Evolutionary conservation across 2,888 invertebrate species (phyloP), one percentile per base, ranked within the genome.

Genomic region (Hydroisotoma schaefferi): DNA sequence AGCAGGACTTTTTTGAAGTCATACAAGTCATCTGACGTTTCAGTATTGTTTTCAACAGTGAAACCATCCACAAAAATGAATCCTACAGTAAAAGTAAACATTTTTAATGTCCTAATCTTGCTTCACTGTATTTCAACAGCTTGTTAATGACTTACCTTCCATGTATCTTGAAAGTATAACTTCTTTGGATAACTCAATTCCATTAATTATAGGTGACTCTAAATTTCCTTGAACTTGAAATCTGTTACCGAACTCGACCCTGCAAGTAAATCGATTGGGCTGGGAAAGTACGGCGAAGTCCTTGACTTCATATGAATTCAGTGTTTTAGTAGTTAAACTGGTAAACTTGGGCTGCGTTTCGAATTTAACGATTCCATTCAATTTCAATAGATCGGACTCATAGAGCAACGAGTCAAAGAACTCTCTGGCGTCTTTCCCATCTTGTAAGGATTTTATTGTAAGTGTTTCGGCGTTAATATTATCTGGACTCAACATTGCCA

Each of bases 261-360:
- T 28, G 43, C 65, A 65, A 12, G 57, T 43, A 53, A 71, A 69
- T 6, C 46, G 26, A 38, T 71, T 71, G n/a, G 59, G 48, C 3
- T 53, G 55, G 23, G 48, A 61, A 5, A 61, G 44, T 0, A 52
- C 26, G 2, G 71, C 69, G 10, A 71, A 51, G 23, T 61, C 22
- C 6, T 25, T 22, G 2, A 61, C 59, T 1, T 15, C n/a, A 18
- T 62, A 27, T 0, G 33, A 33, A 22, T 64, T 62, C 2, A 65
- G 10, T 2, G 15, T 52, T 1, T 23, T 33, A 0, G 62, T 49
- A 20, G 37, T 27, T n/a, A 66, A 28, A 1, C 56, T 38, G 2
- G 28, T 23, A 8, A 59, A 25, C 1, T 27, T 27, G 3, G 61
- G 8, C 1, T 20, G 1, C 8, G 52, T 37, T 4, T 49, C 18